Percentiles rank a stretch among this genome's conserved stretches.
Evolutionary conservation across 1,140 invertebrate species (phyloP).

Genomic region (Phymorhynchus buccinoides): DNA sequence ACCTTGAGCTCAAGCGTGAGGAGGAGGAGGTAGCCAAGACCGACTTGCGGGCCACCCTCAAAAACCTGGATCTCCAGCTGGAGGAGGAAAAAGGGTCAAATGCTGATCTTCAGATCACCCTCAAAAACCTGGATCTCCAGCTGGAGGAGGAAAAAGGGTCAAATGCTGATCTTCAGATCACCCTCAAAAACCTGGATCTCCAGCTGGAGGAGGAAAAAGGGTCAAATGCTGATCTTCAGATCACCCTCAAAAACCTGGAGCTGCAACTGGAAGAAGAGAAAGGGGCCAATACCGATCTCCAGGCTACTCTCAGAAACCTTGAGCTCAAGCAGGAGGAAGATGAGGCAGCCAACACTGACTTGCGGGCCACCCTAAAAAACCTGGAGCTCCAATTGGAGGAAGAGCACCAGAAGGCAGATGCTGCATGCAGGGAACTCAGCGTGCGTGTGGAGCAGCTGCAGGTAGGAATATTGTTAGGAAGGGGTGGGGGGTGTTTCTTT

Average conservation of each 20-base stretch:
- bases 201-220: background rate
- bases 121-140: background rate
- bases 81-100: background rate
- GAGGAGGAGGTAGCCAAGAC: background rate
- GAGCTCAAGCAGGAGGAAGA: too few relatives aligned
- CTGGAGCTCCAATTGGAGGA: background rate
- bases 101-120: background rate
- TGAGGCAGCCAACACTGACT: background rate
- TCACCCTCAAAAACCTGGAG: too few relatives aligned
- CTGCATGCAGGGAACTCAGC: background rate
- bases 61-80: background rate
- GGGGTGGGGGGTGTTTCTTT: too few relatives aligned
- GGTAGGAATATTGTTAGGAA: too few relatives aligned
- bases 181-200: background rate
- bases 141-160: background rate
- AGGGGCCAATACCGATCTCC: too few relatives aligned
- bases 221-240: too few relatives aligned
- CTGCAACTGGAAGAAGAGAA: too few relatives aligned
- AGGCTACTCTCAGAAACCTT: too few relatives aligned
- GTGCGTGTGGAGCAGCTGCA: background rate
- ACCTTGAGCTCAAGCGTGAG: background rate
- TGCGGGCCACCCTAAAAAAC: background rate
- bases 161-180: background rate
- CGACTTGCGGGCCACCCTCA: background rate
- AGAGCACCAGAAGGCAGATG: background rate